Conservation (phyloP, 2,797 vertebrate genomes). For the Poecilia wingei region DNA sequence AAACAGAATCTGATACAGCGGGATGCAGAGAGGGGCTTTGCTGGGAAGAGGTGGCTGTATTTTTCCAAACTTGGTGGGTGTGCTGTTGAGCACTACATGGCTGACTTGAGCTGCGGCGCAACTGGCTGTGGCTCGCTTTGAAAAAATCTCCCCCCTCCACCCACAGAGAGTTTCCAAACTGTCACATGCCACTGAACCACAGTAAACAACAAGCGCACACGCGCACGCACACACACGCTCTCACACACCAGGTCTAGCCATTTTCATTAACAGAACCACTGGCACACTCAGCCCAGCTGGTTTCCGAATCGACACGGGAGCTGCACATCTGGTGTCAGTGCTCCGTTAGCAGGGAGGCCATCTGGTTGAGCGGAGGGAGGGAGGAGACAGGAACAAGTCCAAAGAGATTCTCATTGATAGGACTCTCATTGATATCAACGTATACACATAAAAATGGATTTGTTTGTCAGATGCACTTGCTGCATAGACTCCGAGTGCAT, state of each 20-base stretch:
- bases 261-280: conserved; percentile 84
- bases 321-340: conserved; percentile 83
- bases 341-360: conserved; percentile 78
- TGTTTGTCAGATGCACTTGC: conserved; percentile 43
- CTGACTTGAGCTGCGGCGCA: conserved; percentile 62
- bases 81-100: conserved; percentile 65
- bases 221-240: conserved; percentile 21
- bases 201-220: conserved; percentile 58
- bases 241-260: conserved; percentile 56
- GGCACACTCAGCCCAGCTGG: conserved; percentile 82
- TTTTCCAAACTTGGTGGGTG: conserved; percentile 65
- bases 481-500: conserved; percentile 52
- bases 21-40: conserved; percentile 54
- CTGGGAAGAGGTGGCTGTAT: conserved; percentile 62
- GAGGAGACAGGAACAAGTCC: conserved; percentile 46
- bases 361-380: conserved; percentile 69
- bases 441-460: conserved; percentile 53
- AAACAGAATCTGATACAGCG: conserved; percentile 30
- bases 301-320: conserved; percentile 78
- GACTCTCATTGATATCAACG: conserved; percentile 47
- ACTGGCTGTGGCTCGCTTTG: conserved; percentile 59
- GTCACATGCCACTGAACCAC: conserved; percentile 82
- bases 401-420: conserved; percentile 55
- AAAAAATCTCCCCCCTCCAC: conserved; percentile 44
- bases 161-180: conserved; percentile 76